phyloP scores from a whole-genome alignment of 2,888 invertebrate species.

The Vanessa cardui region DNA sequence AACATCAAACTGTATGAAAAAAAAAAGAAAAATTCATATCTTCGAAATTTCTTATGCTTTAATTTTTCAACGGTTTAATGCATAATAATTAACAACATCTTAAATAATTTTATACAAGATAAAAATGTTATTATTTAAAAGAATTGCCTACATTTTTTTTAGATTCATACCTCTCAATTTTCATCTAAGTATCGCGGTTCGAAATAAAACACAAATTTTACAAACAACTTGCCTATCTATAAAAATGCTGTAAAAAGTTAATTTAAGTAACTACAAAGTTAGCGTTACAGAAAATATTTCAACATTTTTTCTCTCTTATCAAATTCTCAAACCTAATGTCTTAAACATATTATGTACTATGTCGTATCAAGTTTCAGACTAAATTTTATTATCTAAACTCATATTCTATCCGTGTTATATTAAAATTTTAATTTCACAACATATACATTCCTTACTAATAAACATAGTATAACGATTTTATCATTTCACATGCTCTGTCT shows the following conservation, averaged over 20 bases:
- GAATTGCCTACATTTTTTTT: neutral
- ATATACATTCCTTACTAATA: too few species aligned
- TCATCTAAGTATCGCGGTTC: neutral
- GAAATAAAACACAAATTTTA: neutral
- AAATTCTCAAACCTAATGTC: neutral
- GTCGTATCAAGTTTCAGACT: too few species aligned
- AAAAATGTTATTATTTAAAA: neutral
- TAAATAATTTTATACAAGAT: neutral
- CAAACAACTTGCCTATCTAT: neutral
- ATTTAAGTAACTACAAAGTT: neutral
- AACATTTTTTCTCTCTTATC: neutral
- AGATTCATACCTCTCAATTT: conserved; percentile 1
- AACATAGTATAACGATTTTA: too few species aligned
- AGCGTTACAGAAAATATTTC: neutral
- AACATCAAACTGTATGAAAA: neutral
- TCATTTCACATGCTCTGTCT: too few species aligned
- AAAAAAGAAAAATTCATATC: neutral
- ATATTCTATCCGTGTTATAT: too few species aligned
- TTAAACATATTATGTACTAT: too few species aligned
- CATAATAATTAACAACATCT: conserved; percentile 1
- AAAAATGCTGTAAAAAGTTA: neutral
- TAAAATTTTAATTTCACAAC: too few species aligned
- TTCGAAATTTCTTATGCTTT: neutral
- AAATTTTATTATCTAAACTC: too few species aligned
- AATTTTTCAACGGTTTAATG: too few species aligned